A percentile compares a stretch with the other conserved stretches of the same genome.
Evolutionary conservation across 1,140 invertebrate genomes (phyloP).

Genomic region (Anadara kagoshimensis): DNA sequence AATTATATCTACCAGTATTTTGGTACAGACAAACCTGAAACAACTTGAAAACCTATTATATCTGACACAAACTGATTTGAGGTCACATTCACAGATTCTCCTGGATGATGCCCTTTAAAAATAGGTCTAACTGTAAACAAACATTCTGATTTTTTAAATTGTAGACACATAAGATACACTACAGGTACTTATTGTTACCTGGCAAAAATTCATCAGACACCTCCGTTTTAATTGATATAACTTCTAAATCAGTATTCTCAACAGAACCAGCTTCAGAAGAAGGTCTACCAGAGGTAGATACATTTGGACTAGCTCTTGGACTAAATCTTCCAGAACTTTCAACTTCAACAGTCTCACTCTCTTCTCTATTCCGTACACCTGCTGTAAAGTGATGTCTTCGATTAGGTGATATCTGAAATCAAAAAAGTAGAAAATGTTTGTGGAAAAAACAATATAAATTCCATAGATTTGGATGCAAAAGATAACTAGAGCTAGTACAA

Average conservation of each 20-base stretch:
- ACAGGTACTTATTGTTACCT: neutral
- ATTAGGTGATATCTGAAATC: constrained; percentile 1
- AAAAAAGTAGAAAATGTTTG: neutral
- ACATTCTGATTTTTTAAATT: neutral
- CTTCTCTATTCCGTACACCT: neutral
- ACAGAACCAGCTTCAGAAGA: constrained; percentile 35
- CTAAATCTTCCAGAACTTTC: constrained; percentile 38
- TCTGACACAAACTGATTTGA: neutral
- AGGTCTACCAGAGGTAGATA: constrained; percentile 39
- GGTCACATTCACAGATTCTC: neutral
- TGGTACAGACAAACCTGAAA: too few species aligned
- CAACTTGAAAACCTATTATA: too few species aligned
- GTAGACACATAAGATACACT: neutral
- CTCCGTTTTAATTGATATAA: constrained; percentile 23
- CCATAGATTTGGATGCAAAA: too few species aligned
- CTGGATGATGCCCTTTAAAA: neutral
- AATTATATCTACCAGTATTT: too few species aligned
- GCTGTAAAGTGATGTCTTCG: constrained; percentile 6
- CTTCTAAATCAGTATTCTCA: constrained; percentile 30
- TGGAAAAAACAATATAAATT: too few species aligned
- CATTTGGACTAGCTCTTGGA: constrained; percentile 35
- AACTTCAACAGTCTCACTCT: constrained; percentile 4
- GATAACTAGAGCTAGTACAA: too few species aligned
- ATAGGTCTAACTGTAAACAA: neutral
- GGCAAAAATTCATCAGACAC: constrained; percentile 4